These are phyloP conservation scores for Drosophila ustulata DNA, from an alignment of 2,888 invertebrate genomes.

Conservation along the genomic window DNA sequence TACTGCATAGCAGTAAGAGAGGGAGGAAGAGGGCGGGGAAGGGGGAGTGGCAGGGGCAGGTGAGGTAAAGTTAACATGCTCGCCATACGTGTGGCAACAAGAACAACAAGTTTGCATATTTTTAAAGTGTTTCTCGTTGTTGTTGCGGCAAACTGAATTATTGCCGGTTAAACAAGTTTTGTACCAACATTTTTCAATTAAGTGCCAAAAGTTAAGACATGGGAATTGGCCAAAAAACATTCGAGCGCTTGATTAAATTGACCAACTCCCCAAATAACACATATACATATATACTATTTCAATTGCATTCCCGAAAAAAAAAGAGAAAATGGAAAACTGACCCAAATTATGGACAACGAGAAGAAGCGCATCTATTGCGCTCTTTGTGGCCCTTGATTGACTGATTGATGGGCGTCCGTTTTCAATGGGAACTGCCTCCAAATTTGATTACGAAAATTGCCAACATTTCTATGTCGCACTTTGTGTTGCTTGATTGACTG, in stretches of 20 bases:
- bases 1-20: slow-evolving; percentile 12
- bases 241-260: slow-evolving; percentile 35
- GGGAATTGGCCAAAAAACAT: slow-evolving; percentile 44
- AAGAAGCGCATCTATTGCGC: not conserved
- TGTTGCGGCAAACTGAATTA: slow-evolving; percentile 55
- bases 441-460: no score
- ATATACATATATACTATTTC: not conserved
- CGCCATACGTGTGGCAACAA: slow-evolving; percentile 47
- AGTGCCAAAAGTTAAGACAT: slow-evolving; percentile 61
- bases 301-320: not conserved
- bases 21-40: no score
- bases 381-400: not conserved
- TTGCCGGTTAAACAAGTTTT: slow-evolving; percentile 65
- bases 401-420: not conserved
- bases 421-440: no score
- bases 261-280: not conserved
- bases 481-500: not conserved
- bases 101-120: slow-evolving; percentile 32
- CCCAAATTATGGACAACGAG: not conserved
- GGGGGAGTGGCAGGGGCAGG: no score
- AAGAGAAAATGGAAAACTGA: not conserved
- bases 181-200: slow-evolving; percentile 60
- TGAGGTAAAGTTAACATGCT: slow-evolving; percentile 35
- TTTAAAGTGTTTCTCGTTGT: slow-evolving; percentile 40
- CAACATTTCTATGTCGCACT: no score